Conservation (phyloP, 2,888 invertebrate species). For the Oconnorella tubifera region DNA sequence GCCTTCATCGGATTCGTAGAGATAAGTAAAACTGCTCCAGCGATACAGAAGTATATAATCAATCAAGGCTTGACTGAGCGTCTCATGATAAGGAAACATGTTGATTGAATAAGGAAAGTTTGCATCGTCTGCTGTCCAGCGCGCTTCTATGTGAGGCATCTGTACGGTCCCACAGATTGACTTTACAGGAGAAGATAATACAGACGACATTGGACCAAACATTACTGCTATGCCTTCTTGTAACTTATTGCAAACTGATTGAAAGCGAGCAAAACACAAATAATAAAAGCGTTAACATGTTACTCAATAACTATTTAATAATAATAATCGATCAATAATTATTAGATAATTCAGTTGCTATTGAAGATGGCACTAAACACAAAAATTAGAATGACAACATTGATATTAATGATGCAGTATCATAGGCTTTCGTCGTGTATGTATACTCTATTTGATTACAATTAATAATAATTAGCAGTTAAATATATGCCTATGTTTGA, state of each 20-base stretch:
- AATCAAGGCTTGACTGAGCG: constrained; percentile 75
- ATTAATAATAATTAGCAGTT: no score
- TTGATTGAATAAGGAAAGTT: constrained; percentile 81
- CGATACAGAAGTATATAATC: constrained; percentile 74
- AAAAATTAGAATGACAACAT: no score
- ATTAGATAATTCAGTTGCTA: no score
- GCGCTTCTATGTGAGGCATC: constrained; percentile 78
- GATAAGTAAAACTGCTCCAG: constrained; percentile 81
- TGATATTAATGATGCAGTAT: no score
- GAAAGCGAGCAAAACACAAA: no score
- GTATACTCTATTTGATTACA: no score
- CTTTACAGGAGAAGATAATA: constrained; percentile 72
- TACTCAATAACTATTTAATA: no score
- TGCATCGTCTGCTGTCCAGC: constrained; percentile 70
- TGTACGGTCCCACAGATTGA: constrained; percentile 78
- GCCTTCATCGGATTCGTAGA: constrained; percentile 74
- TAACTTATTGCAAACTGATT: constrained; percentile 50
- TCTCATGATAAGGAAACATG: constrained; percentile 72
- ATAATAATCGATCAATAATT: no score
- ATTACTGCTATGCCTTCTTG: constrained; percentile 74
- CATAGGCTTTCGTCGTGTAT: no score
- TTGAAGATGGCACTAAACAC: no score
- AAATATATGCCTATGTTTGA: no score
- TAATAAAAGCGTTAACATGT: no score
- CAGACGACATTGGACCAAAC: constrained; percentile 73